Base-by-base conservation (phyloP, 1,140 invertebrate genomes). In the Vollenhovia emeryi region DNA sequence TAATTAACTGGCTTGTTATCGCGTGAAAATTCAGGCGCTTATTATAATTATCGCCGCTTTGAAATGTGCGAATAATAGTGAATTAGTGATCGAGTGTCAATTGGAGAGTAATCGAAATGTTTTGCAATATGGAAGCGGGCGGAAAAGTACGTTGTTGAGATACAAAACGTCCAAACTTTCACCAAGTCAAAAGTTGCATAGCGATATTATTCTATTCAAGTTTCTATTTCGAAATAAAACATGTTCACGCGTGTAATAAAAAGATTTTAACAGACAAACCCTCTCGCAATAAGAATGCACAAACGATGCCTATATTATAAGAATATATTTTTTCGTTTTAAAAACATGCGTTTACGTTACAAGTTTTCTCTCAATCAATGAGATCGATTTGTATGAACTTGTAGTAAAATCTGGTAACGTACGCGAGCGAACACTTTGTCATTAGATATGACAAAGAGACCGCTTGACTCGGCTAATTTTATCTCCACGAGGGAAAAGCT, bases 91-190 rank as follows among this genome's bases (percentile, higher is more conserved):
- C 21, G 33, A 68, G 6, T 66, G 33, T 27, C 43, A 68, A 68
- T 79, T 52, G 33, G 21, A 48, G 43, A 79, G 30, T 55, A 52
- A 79, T 43, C 13, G n/a, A 64, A 50, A 40, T 69, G 3, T 68
- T 15, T 24, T 27, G 45, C 13, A 68, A 52, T 79, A 7, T 69
- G 55, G 9, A 40, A 60, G 50, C 9, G 36, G 5, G 24, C 8
- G 27, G 15, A 68, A 52, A 7, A 52, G 40, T 33, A 36, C 21
- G n/a, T 48, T 45, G 3, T 62, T 27, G n/a, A 3, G 24, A 75
- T 55, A 33, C 18, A 11, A 78, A 62, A 64, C 9, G 21, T 50
- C 5, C 30, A n/a, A 30, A 59, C 11, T 40, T 45, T 76, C 13
- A n/a, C 7, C 9, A n/a, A n/a, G 1, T 60, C n/a, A 50, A 15